Base-by-base conservation (phyloP, 2,797 vertebrate species). In the Rhinophrynus dorsalis region DNA sequence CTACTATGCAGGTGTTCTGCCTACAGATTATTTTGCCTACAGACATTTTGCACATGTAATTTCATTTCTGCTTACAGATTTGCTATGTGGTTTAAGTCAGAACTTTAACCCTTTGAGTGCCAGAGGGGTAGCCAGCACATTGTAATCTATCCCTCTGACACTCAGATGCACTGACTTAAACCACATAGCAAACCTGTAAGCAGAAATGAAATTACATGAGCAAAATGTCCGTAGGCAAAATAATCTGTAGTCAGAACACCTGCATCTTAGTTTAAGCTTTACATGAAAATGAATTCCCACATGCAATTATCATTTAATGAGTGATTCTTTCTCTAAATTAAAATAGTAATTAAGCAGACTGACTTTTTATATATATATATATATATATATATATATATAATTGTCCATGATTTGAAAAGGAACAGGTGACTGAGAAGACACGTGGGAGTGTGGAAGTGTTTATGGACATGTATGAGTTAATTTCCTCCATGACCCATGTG, bases 1-100 rank as follows among this genome's bases (percentile, higher is more conserved):
- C 56, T 61, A 66, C 71, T 58, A 58, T 75, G 58, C 72, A 68
- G 69, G 44, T 74, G 64, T 64, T 62, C 35, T 26, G 17, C 38
- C 37, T 38, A 13, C 40, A 63, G 50, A 50, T 29, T 50, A 26
- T 24, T 18, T 51, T n/a, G n/a, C n/a, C n/a, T n/a, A n/a, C n/a
- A n/a, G 23, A 38, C 30, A 27, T 55, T 63, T 56, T 71, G 18
- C 56, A 56, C 18, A 48, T 55, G 17, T 63, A 48, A 71, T 61
- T 71, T 56, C 38, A 63, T 71, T 13, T 50, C 5, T 62, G 45
- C 29, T 61, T 48, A 48, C 47, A 69, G 30, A 69, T 69, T 20
- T 54, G 23, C 47, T 21, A 37, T 55, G 29, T 5, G 40, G 48
- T 56, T 69, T n/a, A n/a, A n/a, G n/a, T n/a, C n/a, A n/a, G n/a